These are phyloP conservation scores for Aradophagus sp. DNA, from an alignment of 1,140 invertebrate genomes.

Conservation along the genomic window DNA sequence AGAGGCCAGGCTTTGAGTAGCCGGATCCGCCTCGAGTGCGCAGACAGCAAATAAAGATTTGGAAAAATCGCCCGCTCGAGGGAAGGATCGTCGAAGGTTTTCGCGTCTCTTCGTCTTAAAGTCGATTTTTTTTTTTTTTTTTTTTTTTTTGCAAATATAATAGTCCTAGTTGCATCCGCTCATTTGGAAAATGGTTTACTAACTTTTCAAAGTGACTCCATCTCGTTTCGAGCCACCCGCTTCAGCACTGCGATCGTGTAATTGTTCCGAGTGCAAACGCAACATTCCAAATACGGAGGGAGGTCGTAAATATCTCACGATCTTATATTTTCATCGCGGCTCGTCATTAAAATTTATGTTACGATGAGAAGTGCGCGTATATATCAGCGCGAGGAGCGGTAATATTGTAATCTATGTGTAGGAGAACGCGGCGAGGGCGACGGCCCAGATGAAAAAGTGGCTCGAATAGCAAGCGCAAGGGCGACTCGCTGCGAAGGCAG, in stretches of 20 bases:
- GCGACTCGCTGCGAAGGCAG: conserved; percentile 64
- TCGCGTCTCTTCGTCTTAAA: no score
- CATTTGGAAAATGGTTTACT: no score
- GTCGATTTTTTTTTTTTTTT: no score
- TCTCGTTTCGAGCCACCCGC: no score
- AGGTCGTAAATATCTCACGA: conserved; percentile 71
- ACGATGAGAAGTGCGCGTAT: conserved; percentile 72
- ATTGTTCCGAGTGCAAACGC: no score
- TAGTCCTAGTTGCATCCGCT: no score
- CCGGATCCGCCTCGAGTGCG: conserved; percentile 43
- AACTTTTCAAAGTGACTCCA: no score
- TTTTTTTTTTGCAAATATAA: no score
- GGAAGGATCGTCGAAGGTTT: no score
- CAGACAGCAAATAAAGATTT: conserved; percentile 47
- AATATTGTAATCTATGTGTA: conserved; percentile 75
- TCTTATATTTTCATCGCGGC: conserved; percentile 76
- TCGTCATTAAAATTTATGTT: conserved; percentile 76
- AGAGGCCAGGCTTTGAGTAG: conserved; percentile 30
- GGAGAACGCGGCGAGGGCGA: conserved; percentile 70
- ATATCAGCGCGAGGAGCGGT: conserved; percentile 66
- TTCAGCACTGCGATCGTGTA: no score
- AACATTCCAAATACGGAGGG: no score
- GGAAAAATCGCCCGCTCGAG: no score
- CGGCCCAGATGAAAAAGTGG: conserved; percentile 71
- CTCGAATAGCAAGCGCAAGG: conserved; percentile 68